Base-by-base conservation (phyloP, 2,113 vertebrate species). In the Rhynchopsitta pachyrhyncha region DNA sequence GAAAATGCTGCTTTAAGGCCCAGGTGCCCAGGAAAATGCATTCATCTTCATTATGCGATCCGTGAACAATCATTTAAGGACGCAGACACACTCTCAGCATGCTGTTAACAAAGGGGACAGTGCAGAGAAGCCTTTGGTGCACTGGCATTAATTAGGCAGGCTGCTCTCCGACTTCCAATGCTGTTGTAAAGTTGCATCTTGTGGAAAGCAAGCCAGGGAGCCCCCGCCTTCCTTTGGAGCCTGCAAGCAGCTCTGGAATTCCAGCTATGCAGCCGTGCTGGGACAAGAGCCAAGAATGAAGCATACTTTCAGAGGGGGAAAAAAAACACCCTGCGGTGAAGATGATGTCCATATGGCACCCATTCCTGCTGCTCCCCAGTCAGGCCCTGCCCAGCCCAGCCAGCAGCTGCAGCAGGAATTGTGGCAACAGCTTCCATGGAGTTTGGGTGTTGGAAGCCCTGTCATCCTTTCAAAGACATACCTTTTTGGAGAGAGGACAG, bases 171-270 rank as follows among this genome's bases (percentile, higher is more conserved):
- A 68, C 93, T 92, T 82, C 85, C 84, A 90, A 35, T 63, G 90
- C 64, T 15, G 8, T 87, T 49, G 82, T 85, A 66, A 90, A 71
- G 59, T 37, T 49, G 50, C 55, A 16, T 81, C 93, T 91, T 50
- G 33, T 23, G 87, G 92, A 91, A 88, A 93, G 63, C 0, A 20
- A 93, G 90, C 82, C 71, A 49, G 73, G 71, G 83, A 70, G 88
- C 46, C 68, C 67, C 94, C 82, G 82, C 94, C 93, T 86, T 83
- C 41, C 83, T 64, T 52, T 0, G 19, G 96, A 88, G 92, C 66
- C 95, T 82, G 85, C 46, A 85, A 90, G 95, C 84, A 90, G 91
- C 92, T 93, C 79, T 86, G 97, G 98, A 96, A 98, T 98, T 88
- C 92, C 50, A 98, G 97, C 81, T 97, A 98, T 98, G 97, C 82